phyloP scores from a whole-genome alignment of 2,113 vertebrate species.

The Scartelaos histophorus region DNA sequence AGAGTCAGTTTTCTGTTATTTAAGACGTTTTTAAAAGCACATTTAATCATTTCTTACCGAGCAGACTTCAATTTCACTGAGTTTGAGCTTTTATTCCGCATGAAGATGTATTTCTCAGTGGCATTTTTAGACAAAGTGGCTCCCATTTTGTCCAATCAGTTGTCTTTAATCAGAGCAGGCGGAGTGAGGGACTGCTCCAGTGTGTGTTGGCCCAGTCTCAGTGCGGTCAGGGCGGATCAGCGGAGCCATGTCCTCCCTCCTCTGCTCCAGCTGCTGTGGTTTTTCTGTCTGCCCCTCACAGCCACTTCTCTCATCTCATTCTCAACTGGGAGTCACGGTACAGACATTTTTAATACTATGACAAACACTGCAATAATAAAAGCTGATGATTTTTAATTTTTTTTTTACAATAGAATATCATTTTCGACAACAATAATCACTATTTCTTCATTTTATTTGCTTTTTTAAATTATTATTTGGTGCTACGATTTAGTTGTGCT shows the following conservation, averaged over 20 bases:
- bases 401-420: too few relatives aligned
- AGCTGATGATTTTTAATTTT: too few relatives aligned
- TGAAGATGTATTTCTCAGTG: background rate
- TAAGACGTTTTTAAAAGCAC: too few relatives aligned
- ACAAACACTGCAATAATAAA: too few relatives aligned
- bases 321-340: background rate
- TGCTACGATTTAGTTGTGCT: too few relatives aligned
- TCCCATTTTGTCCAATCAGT: slow-evolving; percentile 36
- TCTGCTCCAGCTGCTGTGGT: slow-evolving; percentile 70
- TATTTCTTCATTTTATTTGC: too few relatives aligned
- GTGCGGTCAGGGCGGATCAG: slow-evolving; percentile 41
- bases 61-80: background rate
- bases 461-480: too few relatives aligned
- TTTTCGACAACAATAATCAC: too few relatives aligned
- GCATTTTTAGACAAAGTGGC: slow-evolving; percentile 21
- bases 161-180: slow-evolving; percentile 36
- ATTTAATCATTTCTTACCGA: background rate
- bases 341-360: too few relatives aligned
- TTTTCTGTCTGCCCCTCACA: slow-evolving; percentile 52
- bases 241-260: slow-evolving; percentile 53
- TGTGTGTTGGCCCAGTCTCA: slow-evolving; percentile 38
- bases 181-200: slow-evolving; percentile 35
- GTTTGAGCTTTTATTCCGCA: slow-evolving; percentile 10
- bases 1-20: too few relatives aligned
- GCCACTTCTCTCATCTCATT: slow-evolving; percentile 59